Percentiles rank a stretch among this genome's conserved stretches.
phyloP scores from a whole-genome alignment of 2,888 invertebrate species.

The Coenonympha arcania region DNA sequence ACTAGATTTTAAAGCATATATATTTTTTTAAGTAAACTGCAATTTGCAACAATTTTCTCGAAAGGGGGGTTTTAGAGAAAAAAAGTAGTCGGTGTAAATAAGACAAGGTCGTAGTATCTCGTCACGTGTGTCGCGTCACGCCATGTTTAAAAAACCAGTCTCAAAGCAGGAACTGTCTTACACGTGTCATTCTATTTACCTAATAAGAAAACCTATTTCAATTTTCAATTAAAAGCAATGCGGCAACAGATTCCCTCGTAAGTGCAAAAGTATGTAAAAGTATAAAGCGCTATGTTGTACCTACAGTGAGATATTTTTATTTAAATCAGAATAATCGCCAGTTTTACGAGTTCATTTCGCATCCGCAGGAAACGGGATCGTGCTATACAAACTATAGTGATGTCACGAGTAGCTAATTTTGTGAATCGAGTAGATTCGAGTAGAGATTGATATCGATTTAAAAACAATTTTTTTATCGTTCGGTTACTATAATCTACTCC shows the following conservation, averaged over 20 bases:
- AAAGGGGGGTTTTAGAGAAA: too few species aligned
- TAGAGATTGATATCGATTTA: too few species aligned
- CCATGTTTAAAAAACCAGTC: neutral
- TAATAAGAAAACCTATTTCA: conserved; percentile 13
- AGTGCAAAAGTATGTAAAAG: conserved; percentile 32
- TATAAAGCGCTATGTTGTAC: neutral
- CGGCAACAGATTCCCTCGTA: conserved; percentile 34
- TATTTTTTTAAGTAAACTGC: too few species aligned
- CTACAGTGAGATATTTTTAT: neutral
- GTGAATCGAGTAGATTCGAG: neutral
- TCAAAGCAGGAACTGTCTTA: neutral
- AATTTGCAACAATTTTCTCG: too few species aligned
- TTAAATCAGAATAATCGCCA: neutral
- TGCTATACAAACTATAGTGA: neutral
- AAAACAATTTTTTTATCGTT: too few species aligned
- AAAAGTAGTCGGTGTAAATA: too few species aligned
- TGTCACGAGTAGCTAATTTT: neutral
- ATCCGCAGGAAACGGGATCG: neutral
- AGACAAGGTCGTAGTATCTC: too few species aligned
- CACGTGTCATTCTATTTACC: neutral
- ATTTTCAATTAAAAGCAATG: conserved; percentile 25
- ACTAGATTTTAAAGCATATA: too few species aligned
- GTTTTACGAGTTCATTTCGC: neutral
- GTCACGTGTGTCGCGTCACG: neutral
- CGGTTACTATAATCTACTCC: too few species aligned